phyloP scores from a whole-genome alignment of 2,888 invertebrate genomes.

The Tenthredo notha region DNA sequence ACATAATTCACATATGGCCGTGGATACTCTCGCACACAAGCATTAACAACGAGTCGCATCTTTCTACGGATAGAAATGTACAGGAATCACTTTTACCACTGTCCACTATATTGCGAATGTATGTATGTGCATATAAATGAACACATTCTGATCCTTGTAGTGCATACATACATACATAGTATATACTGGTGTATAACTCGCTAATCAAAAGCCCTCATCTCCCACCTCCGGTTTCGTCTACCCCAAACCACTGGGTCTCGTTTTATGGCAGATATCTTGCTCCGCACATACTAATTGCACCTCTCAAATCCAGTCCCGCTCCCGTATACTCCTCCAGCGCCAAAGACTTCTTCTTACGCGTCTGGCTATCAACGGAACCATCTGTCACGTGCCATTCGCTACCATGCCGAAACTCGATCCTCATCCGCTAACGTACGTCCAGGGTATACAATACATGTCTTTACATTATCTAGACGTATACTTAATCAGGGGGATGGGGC shows the following conservation, averaged over 20 bases:
- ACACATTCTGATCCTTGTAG: conserved; percentile 18
- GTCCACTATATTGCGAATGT: neutral
- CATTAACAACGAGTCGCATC: neutral
- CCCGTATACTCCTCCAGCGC: conserved; percentile 11
- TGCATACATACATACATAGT: neutral
- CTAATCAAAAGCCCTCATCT: conserved; percentile 39
- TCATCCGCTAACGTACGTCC: neutral
- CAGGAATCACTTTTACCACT: neutral
- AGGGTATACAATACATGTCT: neutral
- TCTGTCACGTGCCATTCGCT: conserved; percentile 55
- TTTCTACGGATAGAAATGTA: neutral
- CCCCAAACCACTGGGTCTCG: conserved; percentile 14
- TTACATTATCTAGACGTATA: neutral
- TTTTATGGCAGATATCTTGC: conserved; percentile 48
- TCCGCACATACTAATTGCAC: conserved; percentile 60
- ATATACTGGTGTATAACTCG: neutral
- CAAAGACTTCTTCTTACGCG: conserved; percentile 55
- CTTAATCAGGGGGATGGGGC: neutral
- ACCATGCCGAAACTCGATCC: neutral
- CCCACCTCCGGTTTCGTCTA: neutral
- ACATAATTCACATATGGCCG: neutral
- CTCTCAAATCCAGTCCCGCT: conserved; percentile 38
- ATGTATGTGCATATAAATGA: neutral
- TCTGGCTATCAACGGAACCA: conserved; percentile 58
- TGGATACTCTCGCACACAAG: neutral